Evolutionary conservation across 2,797 vertebrate genomes (phyloP), one percentile per base, ranked within the genome.

Genomic region (Lophius americanus): DNA sequence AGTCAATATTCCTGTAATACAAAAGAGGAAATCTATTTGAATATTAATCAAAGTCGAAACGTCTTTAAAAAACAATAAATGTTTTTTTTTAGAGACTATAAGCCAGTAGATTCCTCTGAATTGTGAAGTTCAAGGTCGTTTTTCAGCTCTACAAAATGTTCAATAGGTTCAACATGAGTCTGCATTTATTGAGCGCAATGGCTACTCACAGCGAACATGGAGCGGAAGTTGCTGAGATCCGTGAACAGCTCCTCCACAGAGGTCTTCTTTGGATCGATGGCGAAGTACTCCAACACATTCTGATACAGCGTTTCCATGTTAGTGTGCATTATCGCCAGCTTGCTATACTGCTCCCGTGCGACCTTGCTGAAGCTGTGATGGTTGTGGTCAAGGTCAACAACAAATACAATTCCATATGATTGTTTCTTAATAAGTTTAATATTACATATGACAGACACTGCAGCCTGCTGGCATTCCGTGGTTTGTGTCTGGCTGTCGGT

Each of bases 231-330:
- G 92, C 93, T 97, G 81, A 99, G 88, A 80, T 99, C 97, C 0
- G 92, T 96, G 77, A 99, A 96, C 70, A 99, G 92, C 69, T 99
- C 97, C 76, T 99, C 97, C 71, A 98, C 93, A 0, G 96, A 97
- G 10, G 96, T 95, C 88, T 99, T 99, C 93, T 98, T 99, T 58
- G 94, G 77, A 84, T 99, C 96, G 10, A 98, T 64, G 3, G 95
- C 94, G 51, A 95, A 99, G 89, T 95, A 99, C 35, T 88, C 87
- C 92, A 98, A 90, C 71, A 96, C 48, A 4, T 92, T 96, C 75
- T 93, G 94, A 89, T 95, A 98, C 6, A 95, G 89, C 0, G 93
- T 93, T 77, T 94, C 94, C 96, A 98, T 98, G 76, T 94, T 98
- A 79, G 91, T 80, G 64, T 96, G 95, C 92, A 97, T 95, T 69